Evolutionary conservation across 2,797 vertebrate genomes (phyloP).

Genomic region (Bradypodion ventrale): DNA sequence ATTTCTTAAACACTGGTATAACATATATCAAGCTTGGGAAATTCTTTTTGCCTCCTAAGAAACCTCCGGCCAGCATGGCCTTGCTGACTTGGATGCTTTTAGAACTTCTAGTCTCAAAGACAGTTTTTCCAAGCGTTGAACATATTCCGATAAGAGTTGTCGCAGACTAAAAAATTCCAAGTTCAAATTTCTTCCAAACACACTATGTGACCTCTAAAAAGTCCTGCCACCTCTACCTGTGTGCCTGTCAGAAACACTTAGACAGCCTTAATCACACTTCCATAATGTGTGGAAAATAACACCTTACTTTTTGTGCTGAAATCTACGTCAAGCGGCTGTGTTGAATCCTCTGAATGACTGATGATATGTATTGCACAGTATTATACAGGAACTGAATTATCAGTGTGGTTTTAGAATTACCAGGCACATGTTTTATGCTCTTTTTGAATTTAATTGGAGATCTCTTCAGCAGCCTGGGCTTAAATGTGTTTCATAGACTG

Average conservation of each 20-base stretch:
- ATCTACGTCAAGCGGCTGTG: not conserved
- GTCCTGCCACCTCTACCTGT: too few relatives aligned
- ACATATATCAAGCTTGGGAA: too few relatives aligned
- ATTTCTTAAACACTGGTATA: not conserved
- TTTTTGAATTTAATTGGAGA: slow-evolving; percentile 9
- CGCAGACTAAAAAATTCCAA: not conserved
- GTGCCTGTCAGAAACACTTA: not conserved
- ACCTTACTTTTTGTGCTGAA: not conserved
- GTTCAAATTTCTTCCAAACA: not conserved
- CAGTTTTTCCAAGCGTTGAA: too few relatives aligned
- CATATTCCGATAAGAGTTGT: not conserved
- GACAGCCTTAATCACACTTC: not conserved
- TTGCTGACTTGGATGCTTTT: too few relatives aligned
- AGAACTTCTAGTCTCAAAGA: too few relatives aligned
- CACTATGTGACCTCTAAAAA: too few relatives aligned
- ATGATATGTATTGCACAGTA: not conserved
- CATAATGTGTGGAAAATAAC: not conserved
- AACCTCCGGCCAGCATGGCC: too few relatives aligned
- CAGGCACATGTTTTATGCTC: not conserved
- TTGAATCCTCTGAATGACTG: not conserved
- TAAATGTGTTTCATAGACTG: slow-evolving; percentile 1
- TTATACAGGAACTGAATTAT: not conserved
- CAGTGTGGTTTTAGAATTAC: fast-evolving
- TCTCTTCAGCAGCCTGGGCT: not conserved
- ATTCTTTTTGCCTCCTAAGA: too few relatives aligned